phyloP scores from a whole-genome alignment of 2,888 invertebrate species.

The Eudasyphora cyanicolor region DNA sequence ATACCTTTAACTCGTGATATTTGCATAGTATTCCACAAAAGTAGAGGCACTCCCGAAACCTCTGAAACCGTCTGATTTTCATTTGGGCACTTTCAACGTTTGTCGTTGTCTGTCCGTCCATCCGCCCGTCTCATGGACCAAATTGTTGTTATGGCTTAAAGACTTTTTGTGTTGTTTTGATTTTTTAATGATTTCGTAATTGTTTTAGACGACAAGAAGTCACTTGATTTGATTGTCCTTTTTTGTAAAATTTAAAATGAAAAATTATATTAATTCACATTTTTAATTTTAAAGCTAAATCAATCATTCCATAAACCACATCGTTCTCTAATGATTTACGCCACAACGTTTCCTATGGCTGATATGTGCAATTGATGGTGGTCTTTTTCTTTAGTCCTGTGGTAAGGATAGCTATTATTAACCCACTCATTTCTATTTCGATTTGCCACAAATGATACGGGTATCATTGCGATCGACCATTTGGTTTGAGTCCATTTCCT shows the following conservation, averaged over 20 bases:
- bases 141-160: slow-evolving; percentile 60
- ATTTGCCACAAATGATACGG: background rate
- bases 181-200: slow-evolving; percentile 74
- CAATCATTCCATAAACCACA: background rate
- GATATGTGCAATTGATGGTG: slow-evolving; percentile 53
- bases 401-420: background rate
- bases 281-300: background rate
- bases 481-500: slow-evolving; percentile 10
- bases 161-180: slow-evolving; percentile 69
- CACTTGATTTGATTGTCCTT: slow-evolving; percentile 13
- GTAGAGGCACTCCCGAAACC: background rate
- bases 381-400: background rate
- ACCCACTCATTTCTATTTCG: background rate
- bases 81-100: slow-evolving; percentile 38
- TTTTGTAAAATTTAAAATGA: background rate
- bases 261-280: background rate
- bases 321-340: slow-evolving; percentile 18
- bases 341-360: too few relatives aligned
- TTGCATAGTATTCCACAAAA: background rate
- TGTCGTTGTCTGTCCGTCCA: slow-evolving; percentile 25
- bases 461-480: too few relatives aligned
- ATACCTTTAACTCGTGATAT: background rate
- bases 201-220: slow-evolving; percentile 71
- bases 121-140: background rate
- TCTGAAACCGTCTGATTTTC: background rate